Base-by-base conservation (phyloP, 2,888 invertebrate genomes). In the Physocephala rufipes region DNA sequence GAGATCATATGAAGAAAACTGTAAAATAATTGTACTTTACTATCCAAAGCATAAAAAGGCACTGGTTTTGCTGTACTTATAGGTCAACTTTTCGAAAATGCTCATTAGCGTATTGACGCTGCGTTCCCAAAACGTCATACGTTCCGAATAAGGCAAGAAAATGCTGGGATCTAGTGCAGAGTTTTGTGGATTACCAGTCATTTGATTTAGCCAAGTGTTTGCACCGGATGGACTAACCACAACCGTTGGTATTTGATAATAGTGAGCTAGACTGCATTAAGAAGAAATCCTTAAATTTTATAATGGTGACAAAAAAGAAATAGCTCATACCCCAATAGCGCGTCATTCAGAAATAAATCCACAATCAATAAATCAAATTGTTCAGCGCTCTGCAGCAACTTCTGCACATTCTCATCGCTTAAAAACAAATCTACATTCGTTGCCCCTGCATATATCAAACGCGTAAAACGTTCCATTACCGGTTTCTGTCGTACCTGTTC, bases 321-420 rank as follows among this genome's bases (percentile, higher is more conserved):
- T 1, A 19, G 21, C n/a, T 71, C 77, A 75, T 72, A 85, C 86
- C 86, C 86, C 63, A 86, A 70, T 9, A 86, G 68, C 9, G 88
- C 88, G 75, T 89, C 89, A 76, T 86, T 87, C 26, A 87, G 77
- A 76, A 88, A 88, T 55, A 87, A 81, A 75, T 89, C 88, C 1
- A 87, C 83, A 9, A 86, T 78, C 1, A 86, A 75, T 63, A 86
- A 76, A 79, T 86, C 86, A 63, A 85, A 86, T 7, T 76, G 78
- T 24, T 80, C 78, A 12, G 81, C 79, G 19, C 82, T 82, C 5
- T 78, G 78, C 2, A 86, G 59, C 1, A 86, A 58, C 16, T 81
- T 78, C 1, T 79, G 78, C 16, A 86, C 78, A 51, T 81, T 76
- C 0, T 74, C 75, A 78, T 83, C 81, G n/a, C 79, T 77, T 9